Base-by-base conservation (phyloP, 2,797 vertebrate species). In the Alcedo atthis region DNA sequence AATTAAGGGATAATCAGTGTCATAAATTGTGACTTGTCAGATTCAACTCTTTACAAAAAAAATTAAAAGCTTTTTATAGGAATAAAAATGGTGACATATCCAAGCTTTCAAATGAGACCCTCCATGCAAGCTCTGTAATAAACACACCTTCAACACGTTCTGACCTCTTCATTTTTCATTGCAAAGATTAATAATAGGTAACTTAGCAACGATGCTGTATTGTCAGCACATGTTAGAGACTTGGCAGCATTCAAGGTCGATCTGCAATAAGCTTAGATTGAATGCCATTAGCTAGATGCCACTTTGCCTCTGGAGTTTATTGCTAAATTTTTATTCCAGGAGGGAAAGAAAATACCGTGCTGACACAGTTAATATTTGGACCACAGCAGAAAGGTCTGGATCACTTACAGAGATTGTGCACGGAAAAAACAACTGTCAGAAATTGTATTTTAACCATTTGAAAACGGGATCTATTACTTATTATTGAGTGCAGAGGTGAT, bases 171-270 rank as follows among this genome's bases (percentile, higher is more conserved):
- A 85, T 95, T 96, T 97, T 97, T 96, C 94, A 92, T 80, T 88
- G 95, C 92, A 82, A 96, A 96, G 88, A 97, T 95, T 96, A 97
- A 97, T 96, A 96, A 93, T 57, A 84, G 86, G 96, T 97, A 97
- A 89, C 97, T 97, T 97, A 97, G 97, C 97, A 98, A 98, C 96
- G 42, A 93, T 81, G 97, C 93, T 96, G 95, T 83, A 94, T 87
- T 92, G 80, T 94, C 81, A 78, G 88, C 48, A 94, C 90, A 85
- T 90, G 95, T 78, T 94, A 94, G 70, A 94, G 54, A 85, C 94
- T 96, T 97, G 90, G 95, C 96, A 97, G 91, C 64, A 81, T 90
- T 94, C 96, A 97, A 97, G 95, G 96, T 96, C 92, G 87, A 96
- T 95, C 90, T 87, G 73, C 80, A 85, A 59, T 95, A 80, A 96